Conservation (phyloP, 2,888 invertebrate genomes). For the Leptinotarsa tumamoca region DNA sequence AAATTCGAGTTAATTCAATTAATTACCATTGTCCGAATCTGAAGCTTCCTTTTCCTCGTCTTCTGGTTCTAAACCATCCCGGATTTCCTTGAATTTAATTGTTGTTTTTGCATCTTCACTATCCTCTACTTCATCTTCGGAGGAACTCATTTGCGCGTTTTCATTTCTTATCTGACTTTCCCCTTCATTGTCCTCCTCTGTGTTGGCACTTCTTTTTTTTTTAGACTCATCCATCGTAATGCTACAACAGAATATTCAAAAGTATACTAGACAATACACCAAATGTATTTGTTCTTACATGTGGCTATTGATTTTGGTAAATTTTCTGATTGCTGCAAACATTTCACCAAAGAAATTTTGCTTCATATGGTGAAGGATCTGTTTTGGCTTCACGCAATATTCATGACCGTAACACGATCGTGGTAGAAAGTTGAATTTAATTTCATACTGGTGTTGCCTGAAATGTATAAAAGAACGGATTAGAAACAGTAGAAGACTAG, state of each 20-base stretch:
- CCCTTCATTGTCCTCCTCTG: slow-evolving; percentile 62
- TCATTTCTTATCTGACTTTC: slow-evolving; percentile 45
- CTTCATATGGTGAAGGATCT: slow-evolving; percentile 81
- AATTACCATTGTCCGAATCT: slow-evolving; percentile 48
- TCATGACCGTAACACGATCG: slow-evolving; percentile 79
- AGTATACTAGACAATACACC: slow-evolving; percentile 15
- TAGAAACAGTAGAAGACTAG: too few relatives aligned
- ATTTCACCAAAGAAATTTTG: slow-evolving; percentile 76
- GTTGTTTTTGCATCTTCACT: slow-evolving; percentile 67
- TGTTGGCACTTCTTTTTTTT: slow-evolving; percentile 31
- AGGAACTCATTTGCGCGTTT: slow-evolving; percentile 66
- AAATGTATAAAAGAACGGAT: slow-evolving; percentile 38
- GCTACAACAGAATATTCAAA: slow-evolving; percentile 51
- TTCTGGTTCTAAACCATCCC: slow-evolving; percentile 69
- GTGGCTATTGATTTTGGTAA: slow-evolving; percentile 69
- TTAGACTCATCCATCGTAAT: slow-evolving; percentile 64
- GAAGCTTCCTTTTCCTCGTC: slow-evolving; percentile 65
- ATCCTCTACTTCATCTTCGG: slow-evolving; percentile 77
- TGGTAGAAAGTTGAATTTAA: slow-evolving; percentile 82
- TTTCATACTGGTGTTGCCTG: slow-evolving; percentile 72
- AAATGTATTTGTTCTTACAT: slow-evolving; percentile 63
- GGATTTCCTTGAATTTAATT: slow-evolving; percentile 61
- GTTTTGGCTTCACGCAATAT: slow-evolving; percentile 77
- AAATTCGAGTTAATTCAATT: slow-evolving; percentile 57
- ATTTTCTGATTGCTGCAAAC: slow-evolving; percentile 73